These are phyloP conservation scores for Urocitellus parryii DNA, from an alignment of 2,113 vertebrate species.

Conservation along the genomic window DNA sequence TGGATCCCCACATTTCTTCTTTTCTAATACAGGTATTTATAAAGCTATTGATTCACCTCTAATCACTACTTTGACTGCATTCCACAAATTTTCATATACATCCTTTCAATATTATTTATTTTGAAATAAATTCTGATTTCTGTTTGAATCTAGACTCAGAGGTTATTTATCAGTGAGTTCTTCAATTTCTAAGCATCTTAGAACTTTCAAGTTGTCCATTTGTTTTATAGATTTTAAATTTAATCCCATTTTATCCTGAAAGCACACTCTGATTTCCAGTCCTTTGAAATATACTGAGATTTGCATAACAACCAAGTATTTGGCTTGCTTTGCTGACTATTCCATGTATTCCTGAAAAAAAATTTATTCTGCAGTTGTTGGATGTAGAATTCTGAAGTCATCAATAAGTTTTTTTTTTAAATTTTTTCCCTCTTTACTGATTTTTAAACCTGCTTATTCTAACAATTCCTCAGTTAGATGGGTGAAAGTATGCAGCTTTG, in stretches of 20 bases:
- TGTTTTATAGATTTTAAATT: not conserved
- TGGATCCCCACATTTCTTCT: not conserved
- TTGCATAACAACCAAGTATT: not conserved
- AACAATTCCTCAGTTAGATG: not conserved
- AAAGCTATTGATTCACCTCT: not conserved
- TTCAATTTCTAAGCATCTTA: not conserved
- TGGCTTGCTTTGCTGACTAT: not conserved
- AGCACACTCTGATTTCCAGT: not conserved
- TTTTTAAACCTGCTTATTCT: not conserved
- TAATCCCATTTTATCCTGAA: not conserved
- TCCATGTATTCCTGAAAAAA: not conserved
- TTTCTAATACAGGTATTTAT: not conserved
- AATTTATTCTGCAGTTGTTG: not conserved
- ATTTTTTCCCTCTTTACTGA: not conserved
- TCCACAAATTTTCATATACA: not conserved
- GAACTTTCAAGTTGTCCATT: not conserved
- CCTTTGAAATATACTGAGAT: not conserved
- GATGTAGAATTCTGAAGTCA: not conserved
- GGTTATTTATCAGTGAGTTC: not conserved
- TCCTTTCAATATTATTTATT: not conserved
- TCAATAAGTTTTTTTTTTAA: not conserved
- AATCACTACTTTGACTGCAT: not conserved
- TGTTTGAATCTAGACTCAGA: not conserved
- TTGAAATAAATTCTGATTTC: not conserved
- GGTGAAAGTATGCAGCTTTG: not conserved